phyloP scores from a whole-genome alignment of 2,113 vertebrate genomes.

The Lophotis ruficrista region DNA sequence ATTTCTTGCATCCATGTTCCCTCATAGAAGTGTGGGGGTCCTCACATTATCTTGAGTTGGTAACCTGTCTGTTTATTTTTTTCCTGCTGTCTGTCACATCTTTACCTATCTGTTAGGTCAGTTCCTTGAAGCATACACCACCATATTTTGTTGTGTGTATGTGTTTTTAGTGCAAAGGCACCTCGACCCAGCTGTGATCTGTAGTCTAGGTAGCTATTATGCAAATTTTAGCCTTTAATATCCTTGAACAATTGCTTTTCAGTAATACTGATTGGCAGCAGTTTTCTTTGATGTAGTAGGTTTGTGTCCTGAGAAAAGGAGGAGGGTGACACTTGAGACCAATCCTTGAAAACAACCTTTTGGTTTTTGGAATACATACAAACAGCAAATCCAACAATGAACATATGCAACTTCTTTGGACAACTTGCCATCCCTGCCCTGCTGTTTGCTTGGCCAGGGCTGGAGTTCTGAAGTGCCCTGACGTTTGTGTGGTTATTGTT shows the following conservation, averaged over 20 bases:
- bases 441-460: neutral
- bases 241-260: neutral
- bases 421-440: neutral
- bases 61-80: neutral
- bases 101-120: neutral
- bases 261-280: neutral
- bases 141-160: neutral
- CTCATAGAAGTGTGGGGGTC: neutral
- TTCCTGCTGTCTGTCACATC: neutral
- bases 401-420: neutral
- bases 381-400: neutral
- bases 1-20: neutral
- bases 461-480: neutral
- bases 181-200: neutral
- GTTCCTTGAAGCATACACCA: neutral
- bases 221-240: constrained; percentile 1
- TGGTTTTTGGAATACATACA: neutral
- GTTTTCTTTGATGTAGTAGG: neutral
- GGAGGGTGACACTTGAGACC: neutral
- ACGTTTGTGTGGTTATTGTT: neutral
- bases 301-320: neutral
- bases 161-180: neutral
- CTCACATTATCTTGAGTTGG: neutral
- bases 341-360: neutral
- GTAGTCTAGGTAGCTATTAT: neutral